phyloP scores from a whole-genome alignment of 2,888 invertebrate genomes.

The Gasteruption jaculator region DNA sequence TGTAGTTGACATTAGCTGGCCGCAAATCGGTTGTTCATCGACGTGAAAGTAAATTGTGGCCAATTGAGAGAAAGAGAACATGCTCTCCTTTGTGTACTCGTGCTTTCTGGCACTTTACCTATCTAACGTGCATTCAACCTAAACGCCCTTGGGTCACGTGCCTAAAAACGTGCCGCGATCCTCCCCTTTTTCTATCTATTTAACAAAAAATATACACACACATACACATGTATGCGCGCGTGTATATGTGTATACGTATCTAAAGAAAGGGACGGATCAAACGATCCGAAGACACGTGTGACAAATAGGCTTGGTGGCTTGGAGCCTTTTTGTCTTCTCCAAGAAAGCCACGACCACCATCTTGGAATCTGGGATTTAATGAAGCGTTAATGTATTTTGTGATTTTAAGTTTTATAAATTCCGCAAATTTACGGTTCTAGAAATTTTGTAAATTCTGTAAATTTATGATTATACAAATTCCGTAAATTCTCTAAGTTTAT shows the following conservation, averaged over 20 bases:
- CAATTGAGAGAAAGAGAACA: slow-evolving; percentile 39
- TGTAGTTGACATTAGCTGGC: slow-evolving; percentile 40
- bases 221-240: slow-evolving; percentile 3
- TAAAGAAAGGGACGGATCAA: slow-evolving; percentile 31
- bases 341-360: too few relatives aligned
- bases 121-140: slow-evolving; percentile 23
- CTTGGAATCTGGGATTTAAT: too few relatives aligned
- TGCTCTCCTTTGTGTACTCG: slow-evolving; percentile 11
- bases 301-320: slow-evolving; percentile 44
- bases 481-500: too few relatives aligned
- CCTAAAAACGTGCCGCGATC: slow-evolving; percentile 32
- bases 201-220: slow-evolving; percentile 27
- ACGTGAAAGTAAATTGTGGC: slow-evolving; percentile 44
- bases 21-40: slow-evolving; percentile 38
- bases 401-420: too few relatives aligned
- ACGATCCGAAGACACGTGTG: slow-evolving; percentile 40
- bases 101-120: slow-evolving; percentile 34
- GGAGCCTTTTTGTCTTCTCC: slow-evolving; percentile 39
- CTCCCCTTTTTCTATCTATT: slow-evolving; percentile 24
- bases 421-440: too few relatives aligned
- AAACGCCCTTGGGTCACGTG: slow-evolving; percentile 32
- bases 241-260: slow-evolving; percentile 6
- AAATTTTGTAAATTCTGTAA: too few relatives aligned
- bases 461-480: too few relatives aligned
- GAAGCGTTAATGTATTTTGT: too few relatives aligned